Conservation (phyloP, 2,797 vertebrate genomes). For the Neomorphus geoffroyi region DNA sequence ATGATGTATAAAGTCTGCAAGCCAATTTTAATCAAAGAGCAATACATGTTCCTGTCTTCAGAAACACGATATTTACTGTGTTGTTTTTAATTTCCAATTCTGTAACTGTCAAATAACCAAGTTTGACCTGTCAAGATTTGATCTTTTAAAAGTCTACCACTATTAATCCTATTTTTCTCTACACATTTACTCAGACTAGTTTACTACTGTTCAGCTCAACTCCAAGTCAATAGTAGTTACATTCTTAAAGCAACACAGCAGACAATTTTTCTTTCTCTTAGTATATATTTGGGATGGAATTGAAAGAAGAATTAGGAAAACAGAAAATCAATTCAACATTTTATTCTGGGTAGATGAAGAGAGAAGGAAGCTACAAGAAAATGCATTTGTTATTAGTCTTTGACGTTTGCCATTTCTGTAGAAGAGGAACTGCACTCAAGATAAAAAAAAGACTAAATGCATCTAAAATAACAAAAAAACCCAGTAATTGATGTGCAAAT, state of each 20-base stretch:
- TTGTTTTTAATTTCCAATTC: conserved; percentile 25
- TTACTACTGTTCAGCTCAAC: neutral
- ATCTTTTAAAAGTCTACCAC: neutral
- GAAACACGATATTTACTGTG: neutral
- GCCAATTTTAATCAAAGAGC: neutral
- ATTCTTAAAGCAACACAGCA: neutral
- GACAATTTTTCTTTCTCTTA: neutral
- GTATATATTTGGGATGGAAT: neutral
- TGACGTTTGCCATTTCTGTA: neutral
- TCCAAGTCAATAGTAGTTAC: neutral
- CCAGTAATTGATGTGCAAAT: neutral
- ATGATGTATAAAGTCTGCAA: neutral
- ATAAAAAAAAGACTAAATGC: neutral
- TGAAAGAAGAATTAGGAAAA: neutral
- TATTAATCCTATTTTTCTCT: neutral
- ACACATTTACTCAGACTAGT: neutral
- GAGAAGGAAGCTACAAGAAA: neutral
- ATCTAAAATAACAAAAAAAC: neutral
- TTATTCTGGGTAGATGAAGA: neutral
- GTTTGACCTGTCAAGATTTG: neutral
- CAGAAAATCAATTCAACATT: neutral
- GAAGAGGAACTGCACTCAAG: neutral
- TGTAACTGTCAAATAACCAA: conserved; percentile 32
- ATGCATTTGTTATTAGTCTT: neutral
- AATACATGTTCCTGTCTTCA: neutral